phyloP scores from a whole-genome alignment of 1,140 invertebrate species.

The Pseudomyrmex gracilis region DNA sequence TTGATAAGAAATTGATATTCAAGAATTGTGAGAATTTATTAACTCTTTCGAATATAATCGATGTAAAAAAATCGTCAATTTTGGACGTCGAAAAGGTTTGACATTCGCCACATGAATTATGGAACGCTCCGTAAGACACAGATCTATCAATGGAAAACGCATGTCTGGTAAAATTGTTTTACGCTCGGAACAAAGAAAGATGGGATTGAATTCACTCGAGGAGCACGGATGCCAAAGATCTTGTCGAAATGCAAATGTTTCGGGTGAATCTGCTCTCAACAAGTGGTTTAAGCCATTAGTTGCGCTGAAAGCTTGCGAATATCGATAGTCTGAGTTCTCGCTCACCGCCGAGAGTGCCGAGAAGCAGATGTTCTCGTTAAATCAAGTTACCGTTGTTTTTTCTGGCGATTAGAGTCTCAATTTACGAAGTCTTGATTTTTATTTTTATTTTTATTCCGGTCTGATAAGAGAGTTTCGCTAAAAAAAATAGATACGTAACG shows the following conservation, averaged over 20 bases:
- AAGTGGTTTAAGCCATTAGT: slow-evolving; percentile 50
- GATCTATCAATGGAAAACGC: not conserved
- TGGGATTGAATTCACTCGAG: not conserved
- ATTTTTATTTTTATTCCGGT: not conserved
- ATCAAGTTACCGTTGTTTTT: not conserved
- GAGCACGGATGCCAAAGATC: slow-evolving; percentile 5
- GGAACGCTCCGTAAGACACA: not conserved
- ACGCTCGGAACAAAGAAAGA: not conserved
- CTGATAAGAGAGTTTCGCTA: not conserved
- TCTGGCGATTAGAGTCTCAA: not conserved
- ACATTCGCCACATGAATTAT: not conserved
- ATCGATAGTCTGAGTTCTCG: slow-evolving; percentile 23
- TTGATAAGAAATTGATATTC: not conserved
- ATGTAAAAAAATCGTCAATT: too few species aligned
- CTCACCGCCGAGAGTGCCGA: not conserved
- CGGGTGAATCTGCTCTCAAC: slow-evolving; percentile 25
- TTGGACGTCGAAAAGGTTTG: too few species aligned
- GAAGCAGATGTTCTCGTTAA: slow-evolving; percentile 11
- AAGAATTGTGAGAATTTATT: not conserved
- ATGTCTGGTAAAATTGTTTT: too few species aligned
- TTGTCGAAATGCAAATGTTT: slow-evolving; percentile 23
- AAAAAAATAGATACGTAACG: not conserved
- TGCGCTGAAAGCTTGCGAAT: slow-evolving; percentile 12
- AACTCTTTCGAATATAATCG: too few species aligned
- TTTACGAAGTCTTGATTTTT: not conserved